Evolutionary conservation across 2,888 invertebrate genomes (phyloP).

Genomic region (Hypomecis punctinalis): DNA sequence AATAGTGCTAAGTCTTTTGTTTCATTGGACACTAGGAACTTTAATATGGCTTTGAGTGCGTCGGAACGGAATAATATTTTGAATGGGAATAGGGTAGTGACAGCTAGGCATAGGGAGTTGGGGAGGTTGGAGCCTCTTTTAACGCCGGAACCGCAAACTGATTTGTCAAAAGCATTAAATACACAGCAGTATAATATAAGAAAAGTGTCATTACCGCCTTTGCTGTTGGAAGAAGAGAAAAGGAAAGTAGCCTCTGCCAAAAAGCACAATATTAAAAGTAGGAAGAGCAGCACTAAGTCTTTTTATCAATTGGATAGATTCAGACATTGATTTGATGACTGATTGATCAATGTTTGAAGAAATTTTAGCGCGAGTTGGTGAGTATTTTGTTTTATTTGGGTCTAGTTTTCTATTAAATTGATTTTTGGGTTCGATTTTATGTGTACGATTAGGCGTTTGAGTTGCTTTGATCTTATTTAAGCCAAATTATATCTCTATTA

Average conservation of each 20-base stretch:
- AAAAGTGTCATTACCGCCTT: constrained; percentile 78
- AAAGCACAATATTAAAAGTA: constrained; percentile 57
- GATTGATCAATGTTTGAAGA: background rate
- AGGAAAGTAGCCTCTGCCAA: constrained; percentile 69
- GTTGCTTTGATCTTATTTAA: background rate
- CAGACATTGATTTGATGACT: constrained; percentile 43
- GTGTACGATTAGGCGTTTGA: background rate
- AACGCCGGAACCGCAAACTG: constrained; percentile 69
- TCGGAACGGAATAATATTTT: constrained; percentile 63
- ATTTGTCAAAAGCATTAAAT: constrained; percentile 53
- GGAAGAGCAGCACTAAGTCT: constrained; percentile 53
- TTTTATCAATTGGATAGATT: constrained; percentile 58
- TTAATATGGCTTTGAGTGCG: constrained; percentile 60
- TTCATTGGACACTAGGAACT: constrained; percentile 73
- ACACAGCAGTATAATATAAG: constrained; percentile 64
- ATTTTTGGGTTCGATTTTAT: too few relatives aligned
- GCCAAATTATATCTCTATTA: too few relatives aligned
- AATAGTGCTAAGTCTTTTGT: constrained; percentile 80
- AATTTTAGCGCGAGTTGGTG: constrained; percentile 23
- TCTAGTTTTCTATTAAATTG: background rate
- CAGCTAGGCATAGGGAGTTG: constrained; percentile 71
- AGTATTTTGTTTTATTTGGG: constrained; percentile 13
- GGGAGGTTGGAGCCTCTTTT: constrained; percentile 69
- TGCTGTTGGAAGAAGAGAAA: constrained; percentile 75
- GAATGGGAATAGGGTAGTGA: constrained; percentile 65